Evolutionary conservation across 2,888 invertebrate species (phyloP), one percentile per base, ranked within the genome.

Genomic region (Chrysopilus asiliformis): DNA sequence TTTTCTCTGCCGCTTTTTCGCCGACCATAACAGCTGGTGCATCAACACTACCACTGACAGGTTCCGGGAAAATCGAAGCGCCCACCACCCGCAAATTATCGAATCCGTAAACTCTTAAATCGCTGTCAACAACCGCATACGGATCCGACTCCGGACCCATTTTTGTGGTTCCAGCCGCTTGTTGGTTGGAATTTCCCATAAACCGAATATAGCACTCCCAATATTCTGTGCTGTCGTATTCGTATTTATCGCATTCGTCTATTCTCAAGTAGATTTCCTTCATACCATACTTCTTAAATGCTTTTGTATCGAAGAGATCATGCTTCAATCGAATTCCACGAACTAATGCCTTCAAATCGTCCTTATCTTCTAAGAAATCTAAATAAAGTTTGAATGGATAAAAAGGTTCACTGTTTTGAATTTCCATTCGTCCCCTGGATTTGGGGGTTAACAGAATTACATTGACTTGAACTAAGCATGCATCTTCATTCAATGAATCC

Each of bases 381-480:
- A 78, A 40, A 67, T 58, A 2, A 72, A 69, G 22, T 59, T 74
- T 54, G 0, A 89, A 85, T 38, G 78, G 72, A 1, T 76, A 70
- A 43, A 68, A 64, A 0, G 85, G 81, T 55, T 83, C 70, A 53
- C 0, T 77, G 74, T 53, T 78, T 57, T 2, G 53, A 13, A 80
- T 53, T 39, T 61, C 57, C 4, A 81, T 52, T 41, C 53, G 52
- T 13, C 74, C 74, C 36, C 63, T 65, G 2, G 70, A 70, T 51
- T 65, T 63, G 1, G 69, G 69, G 42, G 58, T 58, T n/a, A 66
- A 36, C 25, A 68, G 46, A 3, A 58, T 60, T 1, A 64, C 58
- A 22, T 54, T 54, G 20, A 64, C 46, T 6, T 56, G 51, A 4
- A 66, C 39, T 26, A 31, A 10, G 10, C 8, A n/a, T 4, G 10